Evolutionary conservation across 1,140 invertebrate genomes (phyloP).

Genomic region (Papilio polytes): DNA sequence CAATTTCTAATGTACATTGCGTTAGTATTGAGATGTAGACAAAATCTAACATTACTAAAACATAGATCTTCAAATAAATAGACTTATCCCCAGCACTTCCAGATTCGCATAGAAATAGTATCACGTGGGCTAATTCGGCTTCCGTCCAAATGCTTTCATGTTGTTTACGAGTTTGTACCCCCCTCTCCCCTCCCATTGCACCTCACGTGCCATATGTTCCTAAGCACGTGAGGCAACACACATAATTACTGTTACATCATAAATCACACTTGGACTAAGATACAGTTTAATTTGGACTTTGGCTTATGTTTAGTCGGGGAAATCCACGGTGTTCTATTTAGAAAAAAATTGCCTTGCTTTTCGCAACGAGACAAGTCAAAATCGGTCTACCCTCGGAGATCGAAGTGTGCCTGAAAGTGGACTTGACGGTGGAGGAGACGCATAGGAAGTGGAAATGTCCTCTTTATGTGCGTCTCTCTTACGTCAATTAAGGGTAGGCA

Average conservation of each 20-base stretch:
- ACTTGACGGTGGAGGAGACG: too few species aligned
- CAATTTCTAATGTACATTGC: too few species aligned
- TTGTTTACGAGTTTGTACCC: not conserved
- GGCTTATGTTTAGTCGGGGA: not conserved
- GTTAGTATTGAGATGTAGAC: not conserved
- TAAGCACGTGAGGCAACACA: not conserved
- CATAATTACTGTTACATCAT: conserved; percentile 3
- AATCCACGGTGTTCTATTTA: too few species aligned
- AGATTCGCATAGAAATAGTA: conserved; percentile 30
- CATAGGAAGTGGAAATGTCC: too few species aligned
- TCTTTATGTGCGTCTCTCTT: too few species aligned
- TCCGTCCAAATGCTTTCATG: conserved; percentile 18
- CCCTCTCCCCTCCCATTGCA: not conserved
- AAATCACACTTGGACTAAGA: not conserved
- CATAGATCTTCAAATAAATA: not conserved
- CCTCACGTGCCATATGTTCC: conserved; percentile 10
- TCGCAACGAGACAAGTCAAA: too few species aligned
- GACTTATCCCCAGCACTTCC: not conserved
- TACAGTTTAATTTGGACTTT: not conserved
- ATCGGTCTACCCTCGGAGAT: too few species aligned
- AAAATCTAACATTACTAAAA: not conserved
- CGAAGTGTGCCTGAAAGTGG: too few species aligned
- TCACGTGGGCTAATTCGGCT: conserved; percentile 40
- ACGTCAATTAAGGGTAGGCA: too few species aligned
- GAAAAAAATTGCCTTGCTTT: too few species aligned